Conservation (phyloP, 2,888 invertebrate genomes). For the Druceiella hillmani region DNA sequence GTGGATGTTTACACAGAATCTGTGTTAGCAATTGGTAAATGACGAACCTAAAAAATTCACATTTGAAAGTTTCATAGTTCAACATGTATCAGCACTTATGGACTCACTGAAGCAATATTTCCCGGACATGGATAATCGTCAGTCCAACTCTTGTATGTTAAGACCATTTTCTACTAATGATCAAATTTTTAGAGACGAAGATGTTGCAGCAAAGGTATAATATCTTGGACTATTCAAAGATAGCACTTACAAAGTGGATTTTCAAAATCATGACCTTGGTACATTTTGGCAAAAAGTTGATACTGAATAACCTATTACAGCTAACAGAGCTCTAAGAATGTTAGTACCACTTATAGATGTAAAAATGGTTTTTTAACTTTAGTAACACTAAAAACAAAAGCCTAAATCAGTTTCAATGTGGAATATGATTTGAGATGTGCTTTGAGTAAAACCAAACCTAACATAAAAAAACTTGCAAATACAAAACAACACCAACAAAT, state of each 20-base stretch:
- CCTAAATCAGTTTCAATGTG: too few species aligned
- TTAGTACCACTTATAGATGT: too few species aligned
- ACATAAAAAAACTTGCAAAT: too few species aligned
- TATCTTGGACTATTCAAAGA: constrained; percentile 11
- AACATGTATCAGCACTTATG: constrained; percentile 21
- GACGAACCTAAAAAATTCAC: constrained; percentile 20
- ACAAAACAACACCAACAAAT: too few species aligned
- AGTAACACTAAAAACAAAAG: too few species aligned
- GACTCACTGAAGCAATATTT: constrained; percentile 22
- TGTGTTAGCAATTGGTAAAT: constrained; percentile 21
- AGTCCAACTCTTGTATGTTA: constrained; percentile 19
- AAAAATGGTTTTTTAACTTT: too few species aligned
- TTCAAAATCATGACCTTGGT: constrained; percentile 19
- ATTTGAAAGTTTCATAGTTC: constrained; percentile 22
- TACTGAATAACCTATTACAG: too few species aligned
- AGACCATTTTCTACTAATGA: constrained; percentile 17
- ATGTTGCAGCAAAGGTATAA: constrained; percentile 15
- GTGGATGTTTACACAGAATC: too few species aligned
- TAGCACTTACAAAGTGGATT: constrained; percentile 14
- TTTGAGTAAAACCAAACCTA: too few species aligned
- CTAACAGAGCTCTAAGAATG: too few species aligned
- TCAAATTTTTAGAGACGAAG: constrained; percentile 14
- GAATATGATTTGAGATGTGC: too few species aligned
- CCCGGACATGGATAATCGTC: constrained; percentile 20
- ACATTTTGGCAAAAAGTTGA: too few species aligned